phyloP scores from a whole-genome alignment of 92 coral and sea anemone species.

The Porites evermanni region DNA sequence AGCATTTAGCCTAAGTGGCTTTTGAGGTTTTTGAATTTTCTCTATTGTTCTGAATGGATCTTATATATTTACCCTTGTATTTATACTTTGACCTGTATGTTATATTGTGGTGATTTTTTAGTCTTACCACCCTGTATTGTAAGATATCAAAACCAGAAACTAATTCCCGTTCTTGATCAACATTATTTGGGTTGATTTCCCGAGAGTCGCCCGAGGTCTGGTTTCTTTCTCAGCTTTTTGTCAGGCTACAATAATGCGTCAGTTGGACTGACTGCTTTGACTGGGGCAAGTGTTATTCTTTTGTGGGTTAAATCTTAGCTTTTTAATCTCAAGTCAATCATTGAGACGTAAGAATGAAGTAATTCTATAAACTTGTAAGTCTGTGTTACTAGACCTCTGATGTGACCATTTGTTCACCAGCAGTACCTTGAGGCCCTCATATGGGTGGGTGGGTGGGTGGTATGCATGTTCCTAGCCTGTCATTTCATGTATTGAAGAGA shows the following conservation, averaged over 20 bases:
- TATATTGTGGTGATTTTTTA: conserved; percentile 21
- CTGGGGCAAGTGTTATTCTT: not conserved
- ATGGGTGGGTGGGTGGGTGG: too few species aligned
- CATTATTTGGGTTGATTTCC: not conserved
- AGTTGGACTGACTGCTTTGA: not conserved
- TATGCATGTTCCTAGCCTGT: too few species aligned
- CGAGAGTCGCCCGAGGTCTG: not conserved
- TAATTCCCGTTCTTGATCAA: not conserved
- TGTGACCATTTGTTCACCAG: too few species aligned
- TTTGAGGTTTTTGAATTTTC: conserved; percentile 26
- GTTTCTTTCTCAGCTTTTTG: not conserved
- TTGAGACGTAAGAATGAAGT: too few species aligned
- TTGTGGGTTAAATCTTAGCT: not conserved
- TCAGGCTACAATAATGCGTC: not conserved
- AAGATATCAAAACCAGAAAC: not conserved
- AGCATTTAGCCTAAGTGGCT: conserved; percentile 15
- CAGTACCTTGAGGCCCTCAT: too few species aligned
- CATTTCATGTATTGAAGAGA: too few species aligned
- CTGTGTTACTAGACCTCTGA: too few species aligned
- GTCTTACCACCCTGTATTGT: not conserved
- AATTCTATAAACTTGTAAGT: too few species aligned
- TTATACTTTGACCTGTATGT: not conserved
- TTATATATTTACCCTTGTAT: conserved; percentile 12
- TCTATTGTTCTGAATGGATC: conserved; percentile 11
- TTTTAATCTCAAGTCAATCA: not conserved